These are phyloP conservation scores for Nothoprocta perdicaria DNA, from an alignment of 2,113 vertebrate species.

Conservation along the genomic window DNA sequence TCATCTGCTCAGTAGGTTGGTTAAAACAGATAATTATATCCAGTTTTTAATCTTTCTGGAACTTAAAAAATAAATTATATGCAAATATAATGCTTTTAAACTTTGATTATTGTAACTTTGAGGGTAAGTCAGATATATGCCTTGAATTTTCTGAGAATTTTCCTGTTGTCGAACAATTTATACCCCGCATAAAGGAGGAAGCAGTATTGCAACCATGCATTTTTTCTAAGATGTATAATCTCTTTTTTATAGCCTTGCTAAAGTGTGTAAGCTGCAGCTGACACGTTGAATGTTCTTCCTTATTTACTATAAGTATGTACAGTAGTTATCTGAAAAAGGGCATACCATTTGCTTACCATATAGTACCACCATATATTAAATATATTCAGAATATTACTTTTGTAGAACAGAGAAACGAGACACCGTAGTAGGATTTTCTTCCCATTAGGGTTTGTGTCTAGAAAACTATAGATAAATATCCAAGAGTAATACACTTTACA, in stretches of 20 bases:
- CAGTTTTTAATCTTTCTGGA: neutral
- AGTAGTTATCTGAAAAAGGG: slow-evolving; percentile 10
- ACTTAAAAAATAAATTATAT: neutral
- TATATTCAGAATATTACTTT: neutral
- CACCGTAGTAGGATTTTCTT: neutral
- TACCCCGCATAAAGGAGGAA: neutral
- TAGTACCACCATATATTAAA: neutral
- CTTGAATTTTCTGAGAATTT: neutral
- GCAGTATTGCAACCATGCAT: no score
- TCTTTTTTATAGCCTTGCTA: neutral
- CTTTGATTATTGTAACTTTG: neutral
- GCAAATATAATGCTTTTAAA: neutral
- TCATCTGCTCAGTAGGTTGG: neutral
- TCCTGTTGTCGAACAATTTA: rapidly evolving
- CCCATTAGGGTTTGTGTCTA: neutral
- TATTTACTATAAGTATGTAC: neutral
- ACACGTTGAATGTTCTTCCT: neutral
- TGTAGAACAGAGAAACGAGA: neutral
- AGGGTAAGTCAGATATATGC: rapidly evolving
- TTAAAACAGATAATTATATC: neutral
- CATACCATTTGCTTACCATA: neutral
- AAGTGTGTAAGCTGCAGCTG: neutral
- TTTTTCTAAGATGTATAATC: neutral
- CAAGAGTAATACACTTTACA: slow-evolving; percentile 5
- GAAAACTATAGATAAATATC: slow-evolving; percentile 27